Evolutionary conservation across 2,888 invertebrate species (phyloP), one percentile per base, ranked within the genome.

Genomic region (Drosophila macrothrix): DNA sequence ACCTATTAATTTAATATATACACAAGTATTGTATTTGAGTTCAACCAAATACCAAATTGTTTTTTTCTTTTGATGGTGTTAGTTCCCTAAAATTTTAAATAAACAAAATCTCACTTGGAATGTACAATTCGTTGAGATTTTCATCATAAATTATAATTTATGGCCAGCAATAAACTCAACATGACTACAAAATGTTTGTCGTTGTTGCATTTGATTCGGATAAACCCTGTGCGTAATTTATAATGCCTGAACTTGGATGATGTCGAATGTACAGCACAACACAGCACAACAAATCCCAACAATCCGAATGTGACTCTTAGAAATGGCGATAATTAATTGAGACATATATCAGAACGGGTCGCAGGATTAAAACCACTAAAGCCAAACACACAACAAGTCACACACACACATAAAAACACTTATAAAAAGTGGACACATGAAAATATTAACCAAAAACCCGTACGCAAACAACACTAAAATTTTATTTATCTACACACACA

Each of bases 251-350:
- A 2, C 14, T 56, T 31, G 35, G 3, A 14, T 5, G 16, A 37
- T 10, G 31, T 49, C 46, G 58, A 37, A 39, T 9, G 31, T 29
- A 50, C 5, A 28, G 41, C 12, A 29, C 19, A 49, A 28, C 50
- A 54, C 22, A 65, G 35, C 35, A 35, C 10, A 68, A 14, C 58
- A 65, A 64, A 55, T 56, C 52, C 29, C 56, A 37, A 33, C 31
- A 46, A 56, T 52, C n/a, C 29, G 7, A 33, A 35, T 28, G 28
- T 56, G 60, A 63, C 56, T 69, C 75, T 58, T 68, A 69, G 70
- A 72, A 79, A 73, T 75, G 73, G 75, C 55, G 49, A 78, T 90
- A 83, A 78, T 82, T 86, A 90, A 90, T 90, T 82, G 73, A 84
- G 88, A 76, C 69, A 84, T 82, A 87, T 84, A 75, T 80, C 82